Evolutionary conservation across 1,140 invertebrate species (phyloP), one percentile per base, ranked within the genome.

Genomic region (Drusus annulatus): DNA sequence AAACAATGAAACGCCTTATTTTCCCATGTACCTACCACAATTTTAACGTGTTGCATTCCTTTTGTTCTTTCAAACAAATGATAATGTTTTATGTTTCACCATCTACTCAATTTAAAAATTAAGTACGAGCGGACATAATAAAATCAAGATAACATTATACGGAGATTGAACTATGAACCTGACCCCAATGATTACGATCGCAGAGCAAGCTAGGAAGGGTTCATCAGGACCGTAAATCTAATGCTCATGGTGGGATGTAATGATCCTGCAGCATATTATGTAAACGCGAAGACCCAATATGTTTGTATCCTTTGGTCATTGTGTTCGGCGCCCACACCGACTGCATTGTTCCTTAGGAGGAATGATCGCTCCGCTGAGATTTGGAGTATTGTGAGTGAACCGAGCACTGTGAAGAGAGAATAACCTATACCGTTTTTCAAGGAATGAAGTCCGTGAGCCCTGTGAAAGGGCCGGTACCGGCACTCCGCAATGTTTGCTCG

Each of bases 401-500:
- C 19, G n/a, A 25, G 19, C 19, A n/a, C 23, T 68, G 31, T 19
- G 36, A 45, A 50, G 6, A 50, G 17, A 16, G n/a, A 13, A 28
- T 0, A 63, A 36, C 62, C 13, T 45, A 31, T 31, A 68, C 31
- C 45, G 63, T 45, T 45, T 45, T 68, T 31, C 50, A 36, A 68
- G 16, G 63, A 36, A 36, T 13, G n/a, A 68, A 68, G 19, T 73
- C 21, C 50, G 69, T 23, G 69, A 54, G 62, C 21, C 62, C 36
- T 36, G n/a, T 17, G 28, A 36, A 21, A 58, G 52, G 58, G 50
- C 60, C n/a, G 16, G 19, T 36, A 50, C 69, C 36, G 36, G 8
- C 15, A 21, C 10, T 5, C 23, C 76, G 62, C 17, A 71, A 19
- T 78, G 65, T 78, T 68, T 54, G 21, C 65, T 71, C 17, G 76